Evolutionary conservation across 1,140 invertebrate genomes (phyloP).

Genomic region (Drosophila subobscura): DNA sequence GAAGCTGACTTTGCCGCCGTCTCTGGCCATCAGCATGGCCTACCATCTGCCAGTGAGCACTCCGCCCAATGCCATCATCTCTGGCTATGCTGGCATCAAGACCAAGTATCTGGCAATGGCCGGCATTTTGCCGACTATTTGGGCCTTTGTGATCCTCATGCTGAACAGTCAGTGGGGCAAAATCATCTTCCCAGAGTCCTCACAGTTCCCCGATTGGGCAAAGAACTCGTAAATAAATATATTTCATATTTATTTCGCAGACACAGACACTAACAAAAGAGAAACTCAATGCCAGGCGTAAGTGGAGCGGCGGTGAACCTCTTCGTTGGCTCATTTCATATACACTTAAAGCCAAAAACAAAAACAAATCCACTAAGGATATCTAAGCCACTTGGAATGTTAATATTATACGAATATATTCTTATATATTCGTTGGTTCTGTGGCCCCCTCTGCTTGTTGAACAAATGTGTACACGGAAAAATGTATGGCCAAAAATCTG

Average conservation of each 20-base stretch:
- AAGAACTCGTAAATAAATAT: background rate
- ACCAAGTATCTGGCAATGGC: slow-evolving; percentile 83
- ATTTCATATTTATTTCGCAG: background rate
- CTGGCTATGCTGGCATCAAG: slow-evolving; percentile 86
- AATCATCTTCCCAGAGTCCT: slow-evolving; percentile 41
- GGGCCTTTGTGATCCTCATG: slow-evolving; percentile 33
- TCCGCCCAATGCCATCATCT: slow-evolving; percentile 96
- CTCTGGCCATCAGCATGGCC: slow-evolving; percentile 90
- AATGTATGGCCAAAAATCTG: too few relatives aligned
- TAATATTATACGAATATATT: too few relatives aligned
- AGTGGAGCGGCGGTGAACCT: too few relatives aligned
- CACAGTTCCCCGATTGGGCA: slow-evolving; percentile 40
- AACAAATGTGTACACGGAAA: too few relatives aligned
- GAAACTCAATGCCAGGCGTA: too few relatives aligned
- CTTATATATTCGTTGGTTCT: too few relatives aligned
- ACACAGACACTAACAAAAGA: too few relatives aligned
- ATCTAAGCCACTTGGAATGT: too few relatives aligned
- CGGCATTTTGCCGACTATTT: slow-evolving; percentile 88
- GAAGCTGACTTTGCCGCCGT: slow-evolving; percentile 92
- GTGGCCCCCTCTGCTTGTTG: too few relatives aligned
- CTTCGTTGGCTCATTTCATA: too few relatives aligned
- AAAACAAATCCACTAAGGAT: too few relatives aligned
- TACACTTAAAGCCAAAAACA: too few relatives aligned
- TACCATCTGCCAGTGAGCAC: slow-evolving; percentile 88
- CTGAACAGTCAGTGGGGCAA: slow-evolving; percentile 23